A percentile compares a stretch with the other conserved stretches of the same genome.
Conservation (phyloP, 2,113 vertebrate species). For the Penelope pileata region DNA sequence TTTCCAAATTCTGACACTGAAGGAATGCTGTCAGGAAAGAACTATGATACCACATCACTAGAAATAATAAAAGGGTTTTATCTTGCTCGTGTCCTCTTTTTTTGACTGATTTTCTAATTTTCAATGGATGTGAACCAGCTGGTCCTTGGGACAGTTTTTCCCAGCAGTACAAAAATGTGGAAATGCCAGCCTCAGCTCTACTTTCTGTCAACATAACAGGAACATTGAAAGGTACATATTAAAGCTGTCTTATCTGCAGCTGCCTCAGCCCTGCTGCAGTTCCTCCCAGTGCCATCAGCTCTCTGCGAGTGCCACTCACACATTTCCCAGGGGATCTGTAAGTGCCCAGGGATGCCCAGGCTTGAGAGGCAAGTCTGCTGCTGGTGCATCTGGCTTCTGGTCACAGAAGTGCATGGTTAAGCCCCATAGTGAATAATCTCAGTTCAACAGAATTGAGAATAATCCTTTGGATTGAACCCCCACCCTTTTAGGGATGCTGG, state of each 20-base stretch:
- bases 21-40: not conserved
- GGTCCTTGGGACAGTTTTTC: not conserved
- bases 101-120: not conserved
- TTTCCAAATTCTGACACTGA: not conserved
- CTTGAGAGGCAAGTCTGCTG: fast-evolving
- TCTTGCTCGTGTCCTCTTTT: not conserved
- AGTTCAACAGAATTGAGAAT: not conserved
- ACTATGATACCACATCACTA: not conserved
- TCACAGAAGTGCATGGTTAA: not conserved
- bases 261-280: not conserved
- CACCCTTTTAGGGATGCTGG: not conserved
- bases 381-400: not conserved
- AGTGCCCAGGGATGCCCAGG: not conserved
- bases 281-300: not conserved
- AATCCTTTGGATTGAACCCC: fast-evolving
- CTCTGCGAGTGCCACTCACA: fast-evolving
- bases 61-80: not conserved
- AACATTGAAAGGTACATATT: not conserved
- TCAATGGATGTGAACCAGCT: not conserved
- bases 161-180: not conserved
- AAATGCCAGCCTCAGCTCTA: not conserved
- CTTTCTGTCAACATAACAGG: not conserved
- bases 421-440: not conserved
- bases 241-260: not conserved
- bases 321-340: fast-evolving